Conservation (phyloP, 2,797 vertebrate genomes). For the Capromys pilorides region DNA sequence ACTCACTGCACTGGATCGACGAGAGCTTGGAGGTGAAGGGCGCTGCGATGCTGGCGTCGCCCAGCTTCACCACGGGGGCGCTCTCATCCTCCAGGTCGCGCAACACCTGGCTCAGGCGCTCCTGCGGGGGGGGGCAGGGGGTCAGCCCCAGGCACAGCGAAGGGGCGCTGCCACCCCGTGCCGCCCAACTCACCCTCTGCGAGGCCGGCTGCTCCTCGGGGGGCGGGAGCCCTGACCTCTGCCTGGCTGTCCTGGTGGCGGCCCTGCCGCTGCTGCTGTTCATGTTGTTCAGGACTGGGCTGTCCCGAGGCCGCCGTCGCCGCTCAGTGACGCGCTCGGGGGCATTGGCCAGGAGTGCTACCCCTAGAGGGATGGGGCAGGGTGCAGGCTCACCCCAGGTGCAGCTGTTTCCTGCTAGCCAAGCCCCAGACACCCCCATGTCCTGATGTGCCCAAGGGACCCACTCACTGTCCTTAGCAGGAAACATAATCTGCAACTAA, state of each 20-base stretch:
- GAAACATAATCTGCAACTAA: no score
- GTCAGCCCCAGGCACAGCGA: background rate
- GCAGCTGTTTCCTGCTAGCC: no score
- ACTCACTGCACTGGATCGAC: slow-evolving; percentile 98
- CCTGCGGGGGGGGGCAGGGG: slow-evolving; percentile 83
- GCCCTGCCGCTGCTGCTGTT: slow-evolving; percentile 81
- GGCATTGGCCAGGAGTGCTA: slow-evolving; percentile 95
- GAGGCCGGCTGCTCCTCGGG: slow-evolving; percentile 93
- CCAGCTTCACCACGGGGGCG: slow-evolving; percentile 96
- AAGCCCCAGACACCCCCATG: background rate
- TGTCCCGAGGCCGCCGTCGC: slow-evolving; percentile 88
- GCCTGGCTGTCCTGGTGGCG: slow-evolving; percentile 90
- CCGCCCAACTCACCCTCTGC: slow-evolving; percentile 88
- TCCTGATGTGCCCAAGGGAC: background rate
- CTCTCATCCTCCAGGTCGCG: slow-evolving; percentile 96
- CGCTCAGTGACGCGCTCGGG: slow-evolving; percentile 93
- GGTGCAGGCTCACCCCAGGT: background rate
- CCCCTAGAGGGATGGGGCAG: slow-evolving; percentile 85
- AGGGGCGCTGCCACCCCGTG: accelerated
- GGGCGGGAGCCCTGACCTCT: slow-evolving; percentile 88
- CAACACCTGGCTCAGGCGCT: slow-evolving; percentile 95
- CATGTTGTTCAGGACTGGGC: slow-evolving; percentile 65
- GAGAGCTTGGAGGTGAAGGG: slow-evolving; percentile 99
- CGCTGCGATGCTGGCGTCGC: slow-evolving; percentile 97
- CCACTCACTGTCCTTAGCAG: background rate